Percentiles rank a stretch among this genome's conserved stretches.
Evolutionary conservation across 2,113 vertebrate genomes (phyloP).

Genomic region (Otis tarda): DNA sequence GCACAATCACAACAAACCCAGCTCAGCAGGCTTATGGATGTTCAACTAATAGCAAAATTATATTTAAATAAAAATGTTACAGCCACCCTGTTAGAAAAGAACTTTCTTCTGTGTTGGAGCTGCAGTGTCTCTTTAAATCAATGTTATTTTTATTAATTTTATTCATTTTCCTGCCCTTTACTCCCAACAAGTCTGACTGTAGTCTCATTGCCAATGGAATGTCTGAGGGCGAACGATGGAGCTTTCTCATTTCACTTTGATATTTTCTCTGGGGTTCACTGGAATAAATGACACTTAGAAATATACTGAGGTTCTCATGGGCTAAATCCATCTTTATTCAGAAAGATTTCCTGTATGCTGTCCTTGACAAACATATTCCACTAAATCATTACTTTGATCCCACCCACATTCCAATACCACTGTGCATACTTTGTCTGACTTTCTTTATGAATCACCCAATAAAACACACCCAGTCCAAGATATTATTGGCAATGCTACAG

Average conservation of each 20-base stretch:
- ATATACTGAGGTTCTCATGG: neutral
- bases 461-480: constrained; percentile 53
- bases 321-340: constrained; percentile 28
- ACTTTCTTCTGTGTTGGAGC: neutral
- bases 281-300: constrained; percentile 33
- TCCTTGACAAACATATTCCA: constrained; percentile 3
- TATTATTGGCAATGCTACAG: constrained; percentile 31
- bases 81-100: neutral
- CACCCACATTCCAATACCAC: constrained; percentile 49
- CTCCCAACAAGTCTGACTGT: neutral
- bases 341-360: constrained; percentile 23
- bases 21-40: neutral
- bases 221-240: neutral
- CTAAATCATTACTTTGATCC: constrained; percentile 45
- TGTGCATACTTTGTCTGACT: constrained; percentile 48
- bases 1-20: neutral
- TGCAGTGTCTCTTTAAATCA: neutral
- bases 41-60: neutral
- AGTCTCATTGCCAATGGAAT: constrained; percentile 18
- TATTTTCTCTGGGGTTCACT: neutral
- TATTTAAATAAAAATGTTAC: neutral
- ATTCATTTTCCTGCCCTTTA: neutral
- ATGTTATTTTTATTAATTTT: neutral
- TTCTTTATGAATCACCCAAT: constrained; percentile 60
- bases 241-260: neutral